Percentiles rank a stretch among this genome's conserved stretches.
These are phyloP conservation scores for Coptodon rendalli DNA, from an alignment of 2,113 vertebrate genomes.

Conservation along the genomic window DNA sequence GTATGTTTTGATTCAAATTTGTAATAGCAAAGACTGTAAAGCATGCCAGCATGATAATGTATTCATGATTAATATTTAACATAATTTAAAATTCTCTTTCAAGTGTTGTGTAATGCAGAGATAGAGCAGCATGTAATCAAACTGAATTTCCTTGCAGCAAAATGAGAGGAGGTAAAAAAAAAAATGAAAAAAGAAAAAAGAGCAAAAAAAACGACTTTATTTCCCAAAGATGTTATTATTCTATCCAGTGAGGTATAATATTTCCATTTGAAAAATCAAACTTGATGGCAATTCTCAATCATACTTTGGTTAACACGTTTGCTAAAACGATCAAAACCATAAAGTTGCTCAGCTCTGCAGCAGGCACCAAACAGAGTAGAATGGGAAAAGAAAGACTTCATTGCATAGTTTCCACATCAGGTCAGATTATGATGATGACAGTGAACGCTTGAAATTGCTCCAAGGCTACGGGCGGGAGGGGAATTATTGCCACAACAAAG, in stretches of 20 bases:
- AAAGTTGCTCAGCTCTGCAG: background rate
- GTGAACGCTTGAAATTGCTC: background rate
- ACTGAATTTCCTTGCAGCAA: constrained; percentile 48
- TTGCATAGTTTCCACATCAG: constrained; percentile 35
- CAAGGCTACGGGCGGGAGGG: background rate
- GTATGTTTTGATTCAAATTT: constrained; percentile 43
- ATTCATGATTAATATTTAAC: constrained; percentile 73
- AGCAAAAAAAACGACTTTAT: background rate
- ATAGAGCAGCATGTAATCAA: constrained; percentile 62
- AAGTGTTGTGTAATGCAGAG: constrained; percentile 60
- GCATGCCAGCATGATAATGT: constrained; percentile 47
- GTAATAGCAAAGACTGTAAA: constrained; percentile 43
- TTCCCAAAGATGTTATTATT: constrained; percentile 6
- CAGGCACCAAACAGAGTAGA: background rate
- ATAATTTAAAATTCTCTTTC: constrained; percentile 72
- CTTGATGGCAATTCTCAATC: background rate
- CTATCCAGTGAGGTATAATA: background rate
- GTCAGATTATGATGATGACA: constrained; percentile 29
- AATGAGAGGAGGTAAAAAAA: background rate
- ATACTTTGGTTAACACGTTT: constrained; percentile 17
- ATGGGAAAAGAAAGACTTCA: background rate
- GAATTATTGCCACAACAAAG: constrained; percentile 13
- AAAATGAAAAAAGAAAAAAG: background rate
- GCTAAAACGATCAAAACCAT: background rate
- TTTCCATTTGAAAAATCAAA: background rate